Percentiles rank a stretch among this genome's conserved stretches.
Evolutionary conservation across 2,113 vertebrate species (phyloP).

Genomic region (Bambusicola thoracicus): DNA sequence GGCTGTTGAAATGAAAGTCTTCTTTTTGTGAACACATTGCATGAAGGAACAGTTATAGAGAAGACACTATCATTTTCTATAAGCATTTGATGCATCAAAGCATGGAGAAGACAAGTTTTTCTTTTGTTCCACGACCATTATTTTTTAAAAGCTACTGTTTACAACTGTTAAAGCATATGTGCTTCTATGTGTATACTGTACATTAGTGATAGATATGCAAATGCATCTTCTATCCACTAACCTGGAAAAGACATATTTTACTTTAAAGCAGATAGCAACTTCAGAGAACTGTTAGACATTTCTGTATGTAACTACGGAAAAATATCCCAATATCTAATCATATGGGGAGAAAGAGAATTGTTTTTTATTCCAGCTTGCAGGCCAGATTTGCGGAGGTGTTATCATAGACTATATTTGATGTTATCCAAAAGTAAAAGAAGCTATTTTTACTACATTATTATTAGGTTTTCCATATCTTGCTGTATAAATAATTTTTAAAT

Average conservation of each 20-base stretch:
- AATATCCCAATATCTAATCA: background rate
- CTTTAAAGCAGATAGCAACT: background rate
- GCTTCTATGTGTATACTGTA: background rate
- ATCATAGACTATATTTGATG: background rate
- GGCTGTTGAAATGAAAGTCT: background rate
- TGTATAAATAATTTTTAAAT: background rate
- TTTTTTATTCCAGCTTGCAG: background rate
- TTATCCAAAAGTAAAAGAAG: background rate
- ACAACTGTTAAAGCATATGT: background rate
- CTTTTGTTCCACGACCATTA: background rate
- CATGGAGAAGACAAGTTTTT: background rate
- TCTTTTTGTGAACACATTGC: background rate
- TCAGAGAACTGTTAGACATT: background rate
- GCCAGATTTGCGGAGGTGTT: background rate
- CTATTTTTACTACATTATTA: background rate
- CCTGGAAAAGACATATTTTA: background rate
- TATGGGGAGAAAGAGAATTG: background rate
- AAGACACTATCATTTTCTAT: background rate
- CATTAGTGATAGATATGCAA: background rate
- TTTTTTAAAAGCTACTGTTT: background rate
- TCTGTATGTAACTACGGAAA: background rate
- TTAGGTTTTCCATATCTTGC: background rate
- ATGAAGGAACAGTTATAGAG: background rate
- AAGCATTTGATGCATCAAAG: background rate
- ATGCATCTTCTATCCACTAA: background rate